Conservation (phyloP, 2,888 invertebrate genomes). For the Drosophila atripex region DNA sequence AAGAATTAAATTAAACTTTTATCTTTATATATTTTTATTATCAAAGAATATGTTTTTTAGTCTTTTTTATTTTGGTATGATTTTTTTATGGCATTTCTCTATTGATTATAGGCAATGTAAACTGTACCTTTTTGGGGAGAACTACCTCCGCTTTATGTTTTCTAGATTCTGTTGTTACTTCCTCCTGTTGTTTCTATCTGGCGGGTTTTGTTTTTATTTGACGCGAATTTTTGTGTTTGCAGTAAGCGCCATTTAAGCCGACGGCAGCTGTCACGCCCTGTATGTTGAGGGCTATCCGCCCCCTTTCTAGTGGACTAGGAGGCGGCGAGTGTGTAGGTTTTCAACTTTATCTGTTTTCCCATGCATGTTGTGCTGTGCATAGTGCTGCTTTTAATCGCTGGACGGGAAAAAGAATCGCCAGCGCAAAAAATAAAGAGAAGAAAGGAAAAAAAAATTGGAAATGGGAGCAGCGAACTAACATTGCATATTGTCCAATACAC, state of each 20-base stretch:
- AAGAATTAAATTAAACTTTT: too few relatives aligned
- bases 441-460: background rate
- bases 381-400: constrained; percentile 40
- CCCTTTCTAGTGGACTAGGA: constrained; percentile 5
- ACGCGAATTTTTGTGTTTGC: constrained; percentile 33
- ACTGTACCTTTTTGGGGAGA: background rate
- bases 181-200: constrained; percentile 26
- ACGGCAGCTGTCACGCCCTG: constrained; percentile 48
- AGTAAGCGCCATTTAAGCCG: constrained; percentile 57
- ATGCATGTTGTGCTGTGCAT: constrained; percentile 12
- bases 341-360: constrained; percentile 35
- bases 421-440: background rate
- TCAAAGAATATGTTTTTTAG: too few relatives aligned
- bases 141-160: constrained; percentile 46
- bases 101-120: background rate
- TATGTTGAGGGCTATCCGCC: too few relatives aligned
- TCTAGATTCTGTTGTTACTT: constrained; percentile 17
- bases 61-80: too few relatives aligned
- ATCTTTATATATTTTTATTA: background rate
- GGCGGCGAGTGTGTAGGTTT: constrained; percentile 4
- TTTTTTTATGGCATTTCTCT: background rate
- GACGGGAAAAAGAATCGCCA: constrained; percentile 11
- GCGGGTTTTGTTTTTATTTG: constrained; percentile 30
- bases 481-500: constrained; percentile 37
- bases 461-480: constrained; percentile 32